Evolutionary conservation across 2,113 vertebrate genomes (phyloP).

Genomic region (Heptranchias perlo): DNA sequence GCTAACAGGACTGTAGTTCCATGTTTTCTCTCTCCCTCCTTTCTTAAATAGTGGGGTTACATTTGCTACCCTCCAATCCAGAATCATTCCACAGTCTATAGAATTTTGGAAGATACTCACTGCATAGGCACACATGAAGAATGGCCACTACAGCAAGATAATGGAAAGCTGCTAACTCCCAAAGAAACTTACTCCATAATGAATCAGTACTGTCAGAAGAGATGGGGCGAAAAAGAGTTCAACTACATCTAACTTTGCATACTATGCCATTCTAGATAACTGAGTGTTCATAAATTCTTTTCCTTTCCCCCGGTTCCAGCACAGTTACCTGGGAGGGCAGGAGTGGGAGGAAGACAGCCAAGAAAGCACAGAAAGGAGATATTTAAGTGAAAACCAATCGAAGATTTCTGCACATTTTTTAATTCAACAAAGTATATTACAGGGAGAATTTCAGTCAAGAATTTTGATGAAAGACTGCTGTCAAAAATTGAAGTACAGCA

Average conservation of each 20-base stretch:
- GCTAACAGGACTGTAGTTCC: too few relatives aligned
- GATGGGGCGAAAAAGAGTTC: neutral
- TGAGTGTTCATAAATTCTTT: neutral
- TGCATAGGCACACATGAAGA: neutral
- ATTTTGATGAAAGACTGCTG: neutral
- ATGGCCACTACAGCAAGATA: neutral
- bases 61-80: too few relatives aligned
- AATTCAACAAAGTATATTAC: neutral
- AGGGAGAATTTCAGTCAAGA: neutral
- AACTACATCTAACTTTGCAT: neutral
- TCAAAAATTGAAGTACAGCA: neutral
- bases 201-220: neutral
- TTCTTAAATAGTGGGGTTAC: too few relatives aligned
- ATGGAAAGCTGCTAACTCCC: neutral
- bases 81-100: too few relatives aligned
- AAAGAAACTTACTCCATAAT: neutral
- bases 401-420: neutral
- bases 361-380: neutral
- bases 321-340: neutral
- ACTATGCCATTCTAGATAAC: neutral
- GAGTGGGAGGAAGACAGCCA: neutral
- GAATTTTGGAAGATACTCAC: too few relatives aligned
- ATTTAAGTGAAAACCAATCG: neutral
- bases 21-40: too few relatives aligned
- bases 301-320: neutral